Evolutionary conservation across 2,113 vertebrate species (phyloP), one percentile per base, ranked within the genome.

Genomic region (Urocynchramus pylzowi): DNA sequence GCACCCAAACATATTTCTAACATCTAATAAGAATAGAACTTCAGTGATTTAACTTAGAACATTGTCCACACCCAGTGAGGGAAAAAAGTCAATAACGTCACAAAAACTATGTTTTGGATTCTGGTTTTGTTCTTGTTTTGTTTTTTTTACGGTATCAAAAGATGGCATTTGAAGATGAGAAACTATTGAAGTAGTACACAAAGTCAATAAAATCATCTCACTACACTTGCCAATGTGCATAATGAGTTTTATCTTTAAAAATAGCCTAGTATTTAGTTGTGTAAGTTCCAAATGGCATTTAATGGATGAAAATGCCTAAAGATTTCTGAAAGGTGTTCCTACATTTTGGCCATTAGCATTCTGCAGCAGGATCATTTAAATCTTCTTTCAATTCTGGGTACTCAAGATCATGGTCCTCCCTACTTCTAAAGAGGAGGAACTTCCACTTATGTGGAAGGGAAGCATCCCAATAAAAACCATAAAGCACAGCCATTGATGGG

Each of bases 131-230:
- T 49, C 28, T 65, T 68, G 41, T 23, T n/a, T 6, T 47, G 52
- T 56, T 75, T 50, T 59, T 53, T 79, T 71, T 61, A 0, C n/a
- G 30, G 20, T 78, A 83, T 76, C 45, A 61, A 31, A 68, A 70
- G 75, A 54, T 85, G 49, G 65, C 42, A 92, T 96, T 89, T 94
- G 75, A 96, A 93, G 70, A 83, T 23, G 27, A 42, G 53, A 85
- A 91, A 89, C 60, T 73, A 74, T 70, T 91, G 67, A 84, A 96
- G 81, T 89, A 92, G 85, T 45, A 28, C 31, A 76, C 61, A 37
- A 93, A 93, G 80, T 95, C 92, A 94, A 97, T 91, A 93, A 87
- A 96, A 91, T 1, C 9, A 45, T 96, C 68, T 78, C 52, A 30
- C 88, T 91, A 93, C 50, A 33, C 50, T 44, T 92, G 63, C 64